Percentiles rank a stretch among this genome's conserved stretches.
Evolutionary conservation across 2,888 invertebrate genomes (phyloP).

Genomic region (Tetanocera ferruginea): DNA sequence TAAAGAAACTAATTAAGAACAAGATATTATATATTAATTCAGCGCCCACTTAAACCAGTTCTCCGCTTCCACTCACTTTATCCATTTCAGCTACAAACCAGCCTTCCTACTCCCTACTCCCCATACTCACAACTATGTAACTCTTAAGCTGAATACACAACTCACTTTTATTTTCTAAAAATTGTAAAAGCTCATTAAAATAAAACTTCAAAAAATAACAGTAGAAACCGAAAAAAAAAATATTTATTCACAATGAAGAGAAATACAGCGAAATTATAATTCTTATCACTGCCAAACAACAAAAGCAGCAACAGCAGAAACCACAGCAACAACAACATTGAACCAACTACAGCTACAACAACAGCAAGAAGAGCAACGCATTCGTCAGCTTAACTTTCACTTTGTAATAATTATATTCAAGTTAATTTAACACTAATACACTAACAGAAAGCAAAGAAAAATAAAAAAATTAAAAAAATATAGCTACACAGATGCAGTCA

Average conservation of each 20-base stretch:
- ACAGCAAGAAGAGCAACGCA: constrained; percentile 19
- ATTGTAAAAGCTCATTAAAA: neutral
- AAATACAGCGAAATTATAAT: constrained; percentile 11
- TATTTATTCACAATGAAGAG: neutral
- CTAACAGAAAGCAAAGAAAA: neutral
- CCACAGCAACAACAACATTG: neutral
- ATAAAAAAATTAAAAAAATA: neutral
- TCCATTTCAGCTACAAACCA: too few relatives aligned
- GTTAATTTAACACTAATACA: constrained; percentile 28
- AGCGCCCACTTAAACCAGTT: too few relatives aligned
- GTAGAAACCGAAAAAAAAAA: neutral
- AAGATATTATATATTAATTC: too few relatives aligned
- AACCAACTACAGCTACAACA: neutral
- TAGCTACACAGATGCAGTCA: neutral
- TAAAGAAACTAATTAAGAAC: too few relatives aligned
- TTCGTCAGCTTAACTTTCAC: constrained; percentile 38
- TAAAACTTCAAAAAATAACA: constrained; percentile 7
- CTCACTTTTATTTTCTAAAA: constrained; percentile 23
- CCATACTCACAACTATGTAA: too few relatives aligned
- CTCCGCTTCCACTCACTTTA: too few relatives aligned
- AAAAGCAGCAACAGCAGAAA: neutral
- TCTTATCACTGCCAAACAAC: constrained; percentile 8
- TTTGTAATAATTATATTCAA: constrained; percentile 36
- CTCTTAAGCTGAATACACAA: neutral
- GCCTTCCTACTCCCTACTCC: too few relatives aligned